Base-by-base conservation (phyloP, 1,140 invertebrate genomes). In the Littorina saxatilis region DNA sequence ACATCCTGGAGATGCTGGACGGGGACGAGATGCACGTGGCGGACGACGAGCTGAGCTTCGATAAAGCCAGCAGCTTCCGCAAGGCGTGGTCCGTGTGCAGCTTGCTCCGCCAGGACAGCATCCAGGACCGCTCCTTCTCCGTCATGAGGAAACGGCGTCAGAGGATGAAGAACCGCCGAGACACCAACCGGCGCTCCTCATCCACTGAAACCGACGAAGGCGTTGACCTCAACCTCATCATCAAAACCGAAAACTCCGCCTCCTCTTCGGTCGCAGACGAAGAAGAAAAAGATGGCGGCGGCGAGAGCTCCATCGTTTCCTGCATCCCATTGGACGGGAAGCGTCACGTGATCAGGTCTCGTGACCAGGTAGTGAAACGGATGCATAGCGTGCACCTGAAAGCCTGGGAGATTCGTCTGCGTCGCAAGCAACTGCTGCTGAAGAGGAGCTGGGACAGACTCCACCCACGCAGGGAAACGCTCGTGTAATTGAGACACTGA, bases 161-260 rank as follows among this genome's bases (percentile, higher is more conserved):
- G 76, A 61, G n/a, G 58, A 63, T 78, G 76, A 78, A 78, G 76
- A 39, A 61, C 55, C 52, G 58, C 7, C 76, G 76, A 0, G 32
- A 43, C 9, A 63, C 17, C 76, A 43, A 39, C 52, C 32, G n/a
- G 20, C 76, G 55, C 13, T 78, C 55, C 35, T 78, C 76, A 32
- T 78, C 76, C 37, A 78, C 76, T 9, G 76, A 78, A 37, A 78
- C 76, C 0, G 76, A 78, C 76, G 76, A 78, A 37, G 76, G 76
- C 29, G 76, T 63, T n/a, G 58, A 66, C 3, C n/a, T n/a, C n/a
- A n/a, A n/a, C n/a, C n/a, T n/a, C n/a, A n/a, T n/a, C n/a, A 58
- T 39, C 20, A 39, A 63, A 20, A 32, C 20, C n/a, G 15, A 4
- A 0, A 11, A 40, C 55, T 55, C 50, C 3, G n/a, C n/a, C 39